A percentile compares a stretch with the other conserved stretches of the same genome.
phyloP scores from a whole-genome alignment of 2,888 invertebrate genomes.

The Parelbella ahira region DNA sequence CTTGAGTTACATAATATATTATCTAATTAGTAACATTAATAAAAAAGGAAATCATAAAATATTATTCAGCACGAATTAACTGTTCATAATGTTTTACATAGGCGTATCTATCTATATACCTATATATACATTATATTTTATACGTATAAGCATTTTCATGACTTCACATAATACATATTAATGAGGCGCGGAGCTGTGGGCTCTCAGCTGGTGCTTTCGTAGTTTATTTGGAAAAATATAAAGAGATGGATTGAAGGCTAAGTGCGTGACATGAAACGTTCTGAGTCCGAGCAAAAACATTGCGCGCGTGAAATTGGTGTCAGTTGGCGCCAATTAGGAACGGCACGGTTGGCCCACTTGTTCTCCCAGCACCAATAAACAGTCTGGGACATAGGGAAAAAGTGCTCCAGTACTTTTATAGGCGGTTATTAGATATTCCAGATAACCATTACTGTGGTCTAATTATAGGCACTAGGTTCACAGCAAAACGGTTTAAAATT shows the following conservation, averaged over 20 bases:
- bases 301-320: constrained; percentile 19
- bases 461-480: constrained; percentile 38
- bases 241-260: constrained; percentile 6
- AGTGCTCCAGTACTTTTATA: constrained; percentile 20
- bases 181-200: constrained; percentile 3
- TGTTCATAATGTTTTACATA: constrained; percentile 2
- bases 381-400: constrained; percentile 6
- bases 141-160: constrained; percentile 11
- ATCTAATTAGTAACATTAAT: too few relatives aligned
- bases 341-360: constrained; percentile 1
- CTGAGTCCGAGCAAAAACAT: constrained; percentile 3
- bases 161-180: constrained; percentile 15
- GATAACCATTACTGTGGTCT: constrained; percentile 37
- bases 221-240: constrained; percentile 9
- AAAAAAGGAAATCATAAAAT: too few relatives aligned
- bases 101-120: too few relatives aligned
- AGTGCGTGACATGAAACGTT: constrained; percentile 15
- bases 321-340: constrained; percentile 29
- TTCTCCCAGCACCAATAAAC: constrained; percentile 14
- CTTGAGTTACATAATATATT: too few relatives aligned
- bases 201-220: neutral
- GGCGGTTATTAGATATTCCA: constrained; percentile 38
- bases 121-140: constrained; percentile 6
- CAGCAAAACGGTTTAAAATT: constrained; percentile 40
- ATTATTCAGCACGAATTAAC: too few relatives aligned